Evolutionary conservation across 2,888 invertebrate genomes (phyloP).

Genomic region (Anthoptus insignis): DNA sequence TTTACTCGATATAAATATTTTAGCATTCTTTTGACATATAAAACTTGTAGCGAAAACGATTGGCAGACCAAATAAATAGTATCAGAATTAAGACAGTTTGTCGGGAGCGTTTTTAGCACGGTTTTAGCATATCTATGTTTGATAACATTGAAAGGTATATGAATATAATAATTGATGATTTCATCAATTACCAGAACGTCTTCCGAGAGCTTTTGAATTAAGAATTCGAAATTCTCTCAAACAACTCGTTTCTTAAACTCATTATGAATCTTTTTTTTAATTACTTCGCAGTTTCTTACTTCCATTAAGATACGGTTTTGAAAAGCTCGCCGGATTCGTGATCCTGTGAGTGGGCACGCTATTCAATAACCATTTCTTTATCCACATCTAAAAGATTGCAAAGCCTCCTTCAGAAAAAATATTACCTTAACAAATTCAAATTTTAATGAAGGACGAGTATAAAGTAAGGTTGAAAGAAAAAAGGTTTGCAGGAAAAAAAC

Average conservation of each 20-base stretch:
- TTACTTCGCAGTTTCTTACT: neutral
- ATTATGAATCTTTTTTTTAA: neutral
- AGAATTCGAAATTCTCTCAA: neutral
- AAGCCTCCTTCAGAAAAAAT: constrained; percentile 52
- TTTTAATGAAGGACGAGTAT: constrained; percentile 14
- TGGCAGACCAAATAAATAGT: too few relatives aligned
- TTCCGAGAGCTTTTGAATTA: too few relatives aligned
- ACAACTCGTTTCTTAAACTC: neutral
- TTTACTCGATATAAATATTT: too few relatives aligned
- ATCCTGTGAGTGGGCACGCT: constrained; percentile 51
- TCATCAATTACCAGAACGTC: too few relatives aligned
- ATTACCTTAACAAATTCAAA: constrained; percentile 1
- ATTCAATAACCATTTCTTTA: constrained; percentile 57
- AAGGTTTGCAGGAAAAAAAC: too few relatives aligned
- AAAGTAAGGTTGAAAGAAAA: neutral
- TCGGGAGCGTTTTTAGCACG: too few relatives aligned
- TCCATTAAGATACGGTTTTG: constrained; percentile 10
- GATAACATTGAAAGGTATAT: too few relatives aligned
- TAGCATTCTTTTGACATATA: too few relatives aligned
- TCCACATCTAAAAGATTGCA: constrained; percentile 60
- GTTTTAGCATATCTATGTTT: too few relatives aligned
- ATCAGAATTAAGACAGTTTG: too few relatives aligned
- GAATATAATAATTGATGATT: too few relatives aligned
- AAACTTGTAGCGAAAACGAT: too few relatives aligned
- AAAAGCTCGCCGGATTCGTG: neutral